Conservation (phyloP, 2,113 vertebrate species). For the Pelodiscus sinensis region DNA sequence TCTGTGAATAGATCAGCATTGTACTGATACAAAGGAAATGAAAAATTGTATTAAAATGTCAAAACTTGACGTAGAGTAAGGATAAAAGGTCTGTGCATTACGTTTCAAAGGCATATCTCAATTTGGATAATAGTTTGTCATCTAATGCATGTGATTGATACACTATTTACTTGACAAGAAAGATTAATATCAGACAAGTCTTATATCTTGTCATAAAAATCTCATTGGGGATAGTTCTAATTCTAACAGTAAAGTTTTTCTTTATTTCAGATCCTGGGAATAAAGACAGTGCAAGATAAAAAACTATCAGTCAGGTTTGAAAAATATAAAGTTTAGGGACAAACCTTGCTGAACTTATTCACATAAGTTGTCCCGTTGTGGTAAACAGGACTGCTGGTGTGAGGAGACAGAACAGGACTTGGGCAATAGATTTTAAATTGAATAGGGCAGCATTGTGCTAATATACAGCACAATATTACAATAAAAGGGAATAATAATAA, state of each 20-base stretch:
- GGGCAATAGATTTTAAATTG: neutral
- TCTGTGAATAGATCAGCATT: fast-evolving
- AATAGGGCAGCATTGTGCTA: neutral
- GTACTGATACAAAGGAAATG: fast-evolving
- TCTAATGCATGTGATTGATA: too few species aligned
- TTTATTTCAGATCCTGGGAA: neutral
- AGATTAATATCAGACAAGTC: neutral
- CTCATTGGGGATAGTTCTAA: neutral
- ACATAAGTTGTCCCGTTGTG: neutral
- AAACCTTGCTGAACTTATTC: neutral
- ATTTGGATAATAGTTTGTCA: neutral
- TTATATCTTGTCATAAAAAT: neutral
- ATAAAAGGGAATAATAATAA: neutral
- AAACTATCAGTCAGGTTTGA: neutral
- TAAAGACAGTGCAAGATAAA: neutral
- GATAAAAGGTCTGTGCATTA: fast-evolving
- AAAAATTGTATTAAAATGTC: neutral
- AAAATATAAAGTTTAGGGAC: neutral
- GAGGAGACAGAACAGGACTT: neutral
- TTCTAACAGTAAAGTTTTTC: neutral
- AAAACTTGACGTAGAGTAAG: fast-evolving
- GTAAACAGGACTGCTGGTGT: neutral
- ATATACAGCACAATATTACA: neutral
- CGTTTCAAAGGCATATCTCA: fast-evolving
- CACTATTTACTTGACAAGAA: neutral